Evolutionary conservation across 2,113 vertebrate genomes (phyloP), one percentile per base, ranked within the genome.

Genomic region (Ptyas mucosa): DNA sequence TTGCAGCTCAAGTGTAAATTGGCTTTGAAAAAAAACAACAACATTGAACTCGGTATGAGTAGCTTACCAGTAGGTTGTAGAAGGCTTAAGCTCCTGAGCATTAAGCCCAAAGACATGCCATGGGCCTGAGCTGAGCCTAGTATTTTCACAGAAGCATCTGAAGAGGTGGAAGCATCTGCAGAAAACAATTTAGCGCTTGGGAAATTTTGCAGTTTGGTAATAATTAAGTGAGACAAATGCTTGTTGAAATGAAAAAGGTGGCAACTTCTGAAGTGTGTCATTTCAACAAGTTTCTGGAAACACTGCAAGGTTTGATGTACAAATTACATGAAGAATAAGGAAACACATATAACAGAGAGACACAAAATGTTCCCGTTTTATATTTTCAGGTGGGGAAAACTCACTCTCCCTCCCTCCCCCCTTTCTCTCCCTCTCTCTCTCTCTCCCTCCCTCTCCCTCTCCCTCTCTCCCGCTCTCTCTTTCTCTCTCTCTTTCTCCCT

Each of bases 41-140:
- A 95, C 86, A 91, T 92, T 91, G 94, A 94, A 94, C 69, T 86
- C 95, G 94, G 91, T 53, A 88, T 94, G 93, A 95, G 93, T 92
- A 94, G 92, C 93, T 94, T 87, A 92, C 94, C 55, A 94, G 92
- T 87, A 96, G 90, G 92, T 96, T 91, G 91, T 92, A 95, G 94
- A 95, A 94, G 94, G 89, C 58, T 94, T 93, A 95, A 92, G 93
- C 94, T 94, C 94, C 93, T 90, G 96, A 96, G 96, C 94, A 91
- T 91, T 93, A 89, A 96, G 96, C 97, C 97, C 93, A 93, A 91
- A 97, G 96, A 97, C 96, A 14, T 95, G 96, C 97, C 94, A 93
- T 12, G 6, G 96, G 97, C 96, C 92, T 89, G 94, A 93, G 23
- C 94, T 75, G 95, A 96, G 92, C 43, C 90, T 93, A 96, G 89